Conservation (phyloP, 2,797 vertebrate species). For the Notolepis coatsorum region DNA sequence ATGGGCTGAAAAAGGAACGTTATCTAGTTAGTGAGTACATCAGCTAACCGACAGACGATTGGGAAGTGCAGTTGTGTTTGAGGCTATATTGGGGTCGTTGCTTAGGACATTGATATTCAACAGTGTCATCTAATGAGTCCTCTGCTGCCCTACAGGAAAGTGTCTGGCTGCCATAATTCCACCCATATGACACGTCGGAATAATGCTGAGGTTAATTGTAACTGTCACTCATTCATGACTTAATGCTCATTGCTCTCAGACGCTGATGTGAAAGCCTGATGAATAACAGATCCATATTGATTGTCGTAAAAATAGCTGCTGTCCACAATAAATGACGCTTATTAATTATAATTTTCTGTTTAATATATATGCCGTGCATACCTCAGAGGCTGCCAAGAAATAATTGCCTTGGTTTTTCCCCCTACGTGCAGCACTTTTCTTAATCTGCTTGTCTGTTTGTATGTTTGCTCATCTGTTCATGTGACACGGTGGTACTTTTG, state of each 20-base stretch:
- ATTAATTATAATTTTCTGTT: conserved; percentile 43
- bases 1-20: not conserved
- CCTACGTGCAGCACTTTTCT: not conserved
- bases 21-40: conserved; percentile 9
- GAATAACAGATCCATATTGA: conserved; percentile 56
- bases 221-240: conserved; percentile 30
- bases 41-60: not conserved
- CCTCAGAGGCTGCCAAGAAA: conserved; percentile 25
- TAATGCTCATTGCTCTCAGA: conserved; percentile 37
- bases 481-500: not conserved
- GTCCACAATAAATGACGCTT: conserved; percentile 32
- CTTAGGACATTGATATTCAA: conserved; percentile 32
- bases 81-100: not conserved
- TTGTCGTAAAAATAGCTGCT: conserved; percentile 47
- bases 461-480: conserved; percentile 2
- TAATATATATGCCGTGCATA: not conserved
- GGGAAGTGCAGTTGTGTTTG: not conserved
- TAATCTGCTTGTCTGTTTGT: conserved; percentile 20
- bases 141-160: not conserved
- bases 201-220: conserved; percentile 37
- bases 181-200: conserved; percentile 26
- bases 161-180: conserved; percentile 20
- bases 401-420: conserved; percentile 17
- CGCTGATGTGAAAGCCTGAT: conserved; percentile 7
- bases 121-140: not conserved